Conservation (phyloP, 2,113 vertebrate genomes). For the Aphyosemion australe region DNA sequence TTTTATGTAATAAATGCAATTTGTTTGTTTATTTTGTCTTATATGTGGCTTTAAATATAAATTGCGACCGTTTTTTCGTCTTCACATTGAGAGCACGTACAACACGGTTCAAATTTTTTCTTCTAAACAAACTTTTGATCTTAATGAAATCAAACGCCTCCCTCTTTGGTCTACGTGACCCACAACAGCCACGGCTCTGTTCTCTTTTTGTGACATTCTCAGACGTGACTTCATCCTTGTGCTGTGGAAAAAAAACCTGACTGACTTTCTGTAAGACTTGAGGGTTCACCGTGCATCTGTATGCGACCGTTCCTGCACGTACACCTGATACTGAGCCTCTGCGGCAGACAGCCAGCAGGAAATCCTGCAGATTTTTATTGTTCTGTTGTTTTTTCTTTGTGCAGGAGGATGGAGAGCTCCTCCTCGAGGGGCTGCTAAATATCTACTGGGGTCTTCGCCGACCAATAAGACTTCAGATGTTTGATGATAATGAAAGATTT, state of each 20-base stretch:
- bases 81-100: background rate
- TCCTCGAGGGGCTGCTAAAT: conserved; percentile 94
- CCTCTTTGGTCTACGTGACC: conserved; percentile 62
- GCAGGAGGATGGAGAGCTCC: conserved; percentile 89
- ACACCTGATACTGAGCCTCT: conserved; percentile 65
- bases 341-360: conserved; percentile 71
- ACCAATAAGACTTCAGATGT: conserved; percentile 96
- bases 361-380: conserved; percentile 66
- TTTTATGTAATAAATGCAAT: background rate
- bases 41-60: too few relatives aligned
- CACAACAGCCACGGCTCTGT: conserved; percentile 22
- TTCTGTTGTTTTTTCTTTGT: conserved; percentile 42
- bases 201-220: conserved; percentile 26
- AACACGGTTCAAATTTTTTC: background rate
- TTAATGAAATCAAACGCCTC: conserved; percentile 3
- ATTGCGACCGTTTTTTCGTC: background rate
- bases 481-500: conserved; percentile 92
- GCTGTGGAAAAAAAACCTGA: conserved; percentile 24
- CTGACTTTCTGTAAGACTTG: conserved; percentile 44
- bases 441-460: conserved; percentile 94
- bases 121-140: conserved; percentile 32
- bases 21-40: background rate
- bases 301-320: conserved; percentile 73
- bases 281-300: conserved; percentile 27
- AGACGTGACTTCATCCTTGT: conserved; percentile 62